Percentiles rank a stretch among this genome's conserved stretches.
These are phyloP conservation scores for Apolygus lucorum DNA, from an alignment of 1,140 invertebrate genomes.

Conservation along the genomic window DNA sequence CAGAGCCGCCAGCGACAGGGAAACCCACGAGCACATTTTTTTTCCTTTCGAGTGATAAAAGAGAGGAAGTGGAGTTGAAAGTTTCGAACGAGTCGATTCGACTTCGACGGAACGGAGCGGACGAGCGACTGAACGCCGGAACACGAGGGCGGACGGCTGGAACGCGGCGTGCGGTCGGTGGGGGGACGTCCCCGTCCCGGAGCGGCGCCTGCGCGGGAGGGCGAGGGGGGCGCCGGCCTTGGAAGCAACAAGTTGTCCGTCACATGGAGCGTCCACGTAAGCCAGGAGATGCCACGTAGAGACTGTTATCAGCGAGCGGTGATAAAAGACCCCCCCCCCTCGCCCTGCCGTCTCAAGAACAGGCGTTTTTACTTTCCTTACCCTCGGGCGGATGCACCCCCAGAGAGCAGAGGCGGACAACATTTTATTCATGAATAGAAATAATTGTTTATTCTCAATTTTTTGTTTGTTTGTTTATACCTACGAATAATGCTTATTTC, in stretches of 20 bases:
- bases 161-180: background rate
- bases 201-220: background rate
- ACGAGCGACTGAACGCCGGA: background rate
- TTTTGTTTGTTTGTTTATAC: too few species aligned
- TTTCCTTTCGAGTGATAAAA: background rate
- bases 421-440: too few species aligned
- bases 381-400: too few species aligned
- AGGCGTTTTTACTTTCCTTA: too few species aligned
- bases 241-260: constrained; percentile 1
- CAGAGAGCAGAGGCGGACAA: too few species aligned
- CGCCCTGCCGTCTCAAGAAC: too few species aligned
- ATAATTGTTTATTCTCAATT: too few species aligned
- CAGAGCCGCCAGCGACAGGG: constrained; percentile 16
- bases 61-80: background rate
- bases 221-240: background rate
- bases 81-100: background rate
- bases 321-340: background rate
- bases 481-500: too few species aligned
- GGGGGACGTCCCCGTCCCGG: background rate
- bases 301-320: background rate
- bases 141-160: background rate
- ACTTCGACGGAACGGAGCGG: background rate
- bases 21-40: constrained; percentile 17
- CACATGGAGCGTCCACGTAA: background rate
- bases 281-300: background rate